Base-by-base conservation (phyloP, 2,888 invertebrate species). In the Zootermopsis nevadensis region DNA sequence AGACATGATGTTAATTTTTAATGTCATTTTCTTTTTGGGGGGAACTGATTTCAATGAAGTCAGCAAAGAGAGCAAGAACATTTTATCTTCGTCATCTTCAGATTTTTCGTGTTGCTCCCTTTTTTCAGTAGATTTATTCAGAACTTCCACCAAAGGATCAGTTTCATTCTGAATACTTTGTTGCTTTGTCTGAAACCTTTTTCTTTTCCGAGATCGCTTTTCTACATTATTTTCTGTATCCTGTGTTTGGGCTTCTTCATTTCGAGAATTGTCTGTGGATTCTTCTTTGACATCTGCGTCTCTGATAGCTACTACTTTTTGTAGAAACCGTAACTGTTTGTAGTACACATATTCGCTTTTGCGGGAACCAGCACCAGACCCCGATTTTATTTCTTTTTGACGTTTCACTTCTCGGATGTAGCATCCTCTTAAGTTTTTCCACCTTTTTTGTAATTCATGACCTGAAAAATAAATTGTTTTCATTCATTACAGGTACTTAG, bases 301-400 rank as follows among this genome's bases (percentile, higher is more conserved):
- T 83, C 84, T 86, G 53, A 84, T 82, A 35, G 83, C 83, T 69
- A 86, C 85, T 24, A 86, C 85, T 55, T 85, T 85, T 72, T 84
- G 83, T 66, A 86, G 83, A 82, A 86, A 86, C 48, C 84, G 86
- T 69, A 86, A 80, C 77, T 86, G 86, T 84, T 86, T 84, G 48
- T 86, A 87, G 42, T 85, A 84, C n/a, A 85, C 85, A 82, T 87
- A 87, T 85, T 87, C 86, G 67, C 85, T 85, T 83, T 87, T 87
- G 42, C 86, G 85, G 53, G 82, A 80, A 66, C n/a, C 67, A 74
- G 84, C 84, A 31, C 84, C 85, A 76, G 82, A 84, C n/a, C 86
- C 86, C 33, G 84, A 85, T 76, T 83, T 86, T 33, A 85, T 80
- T 83, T 84, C 24, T 0, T 85, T 85, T 85, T 86, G 86, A 22